Conservation (phyloP, 2,888 invertebrate genomes). For the Cerceris ruficornis region DNA sequence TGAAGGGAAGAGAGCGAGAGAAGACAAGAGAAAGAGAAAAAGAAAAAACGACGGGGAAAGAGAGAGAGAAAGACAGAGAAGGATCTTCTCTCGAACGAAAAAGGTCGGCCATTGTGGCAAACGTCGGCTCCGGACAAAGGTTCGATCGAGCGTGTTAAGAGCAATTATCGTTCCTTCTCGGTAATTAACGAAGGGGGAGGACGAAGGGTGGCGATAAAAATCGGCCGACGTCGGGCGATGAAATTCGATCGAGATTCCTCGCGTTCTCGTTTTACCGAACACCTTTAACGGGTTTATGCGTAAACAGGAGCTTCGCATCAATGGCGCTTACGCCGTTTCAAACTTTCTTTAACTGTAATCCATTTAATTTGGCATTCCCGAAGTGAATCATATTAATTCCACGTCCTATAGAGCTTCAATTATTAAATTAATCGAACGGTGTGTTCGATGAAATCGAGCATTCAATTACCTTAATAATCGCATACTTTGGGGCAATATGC, state of each 20-base stretch:
- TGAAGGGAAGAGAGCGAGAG: background rate
- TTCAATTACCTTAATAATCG: no score
- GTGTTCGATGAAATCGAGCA: no score
- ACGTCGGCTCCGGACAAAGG: slow-evolving; percentile 20
- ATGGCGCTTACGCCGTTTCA: background rate
- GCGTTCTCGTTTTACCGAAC: background rate
- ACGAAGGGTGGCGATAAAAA: slow-evolving; percentile 34
- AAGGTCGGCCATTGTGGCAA: slow-evolving; percentile 1
- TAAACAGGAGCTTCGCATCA: slow-evolving; percentile 27
- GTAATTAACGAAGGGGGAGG: slow-evolving; percentile 34
- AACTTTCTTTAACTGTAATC: background rate
- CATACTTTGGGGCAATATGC: no score
- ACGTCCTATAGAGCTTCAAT: no score
- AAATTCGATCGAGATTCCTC: slow-evolving; percentile 37
- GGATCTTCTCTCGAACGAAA: background rate
- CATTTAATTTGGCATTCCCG: background rate
- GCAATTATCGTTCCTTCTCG: slow-evolving; percentile 47
- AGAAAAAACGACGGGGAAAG: no score
- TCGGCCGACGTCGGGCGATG: slow-evolving; percentile 23
- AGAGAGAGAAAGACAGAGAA: background rate
- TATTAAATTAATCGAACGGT: no score
- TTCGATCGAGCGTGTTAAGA: slow-evolving; percentile 35
- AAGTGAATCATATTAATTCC: no score
- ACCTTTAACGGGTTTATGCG: slow-evolving; percentile 32
- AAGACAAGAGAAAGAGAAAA: background rate